phyloP scores from a whole-genome alignment of 1,140 invertebrate species.

The Macrobrachium rosenbergii region DNA sequence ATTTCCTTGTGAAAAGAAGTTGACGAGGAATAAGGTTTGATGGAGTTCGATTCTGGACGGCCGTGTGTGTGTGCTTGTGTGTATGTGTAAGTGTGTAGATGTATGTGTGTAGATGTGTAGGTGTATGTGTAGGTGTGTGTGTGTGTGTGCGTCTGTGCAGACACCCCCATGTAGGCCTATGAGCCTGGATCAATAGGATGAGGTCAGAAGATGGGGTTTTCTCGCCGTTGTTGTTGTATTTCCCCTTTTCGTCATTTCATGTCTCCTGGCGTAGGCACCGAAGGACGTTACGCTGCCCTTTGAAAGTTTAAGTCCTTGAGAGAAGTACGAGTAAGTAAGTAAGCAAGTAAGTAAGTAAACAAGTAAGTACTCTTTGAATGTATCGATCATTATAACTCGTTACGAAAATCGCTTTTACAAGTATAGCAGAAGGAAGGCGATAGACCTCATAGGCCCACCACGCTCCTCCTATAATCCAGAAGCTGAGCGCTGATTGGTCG shows the following conservation, averaged over 20 bases:
- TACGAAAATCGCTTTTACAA: conserved; percentile 46
- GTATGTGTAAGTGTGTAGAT: background rate
- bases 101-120: background rate
- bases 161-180: conserved; percentile 57
- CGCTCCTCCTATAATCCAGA: conserved; percentile 61
- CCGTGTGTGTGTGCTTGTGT: too few species aligned
- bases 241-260: conserved; percentile 20
- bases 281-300: conserved; percentile 1
- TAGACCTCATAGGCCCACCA: conserved; percentile 55
- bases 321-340: conserved; percentile 2
- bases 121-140: background rate
- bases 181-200: conserved; percentile 56
- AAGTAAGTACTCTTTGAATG: conserved; percentile 19
- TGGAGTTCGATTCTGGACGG: background rate
- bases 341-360: background rate
- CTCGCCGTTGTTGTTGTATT: conserved; percentile 35
- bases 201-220: conserved; percentile 58
- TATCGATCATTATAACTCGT: conserved; percentile 29
- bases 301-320: background rate
- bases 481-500: conserved; percentile 56
- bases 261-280: conserved; percentile 5
- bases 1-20: background rate
- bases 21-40: background rate
- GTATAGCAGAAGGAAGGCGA: conserved; percentile 48
- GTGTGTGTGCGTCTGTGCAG: conserved; percentile 13